phyloP scores from a whole-genome alignment of 2,113 vertebrate species.

The Dinomys branickii region DNA sequence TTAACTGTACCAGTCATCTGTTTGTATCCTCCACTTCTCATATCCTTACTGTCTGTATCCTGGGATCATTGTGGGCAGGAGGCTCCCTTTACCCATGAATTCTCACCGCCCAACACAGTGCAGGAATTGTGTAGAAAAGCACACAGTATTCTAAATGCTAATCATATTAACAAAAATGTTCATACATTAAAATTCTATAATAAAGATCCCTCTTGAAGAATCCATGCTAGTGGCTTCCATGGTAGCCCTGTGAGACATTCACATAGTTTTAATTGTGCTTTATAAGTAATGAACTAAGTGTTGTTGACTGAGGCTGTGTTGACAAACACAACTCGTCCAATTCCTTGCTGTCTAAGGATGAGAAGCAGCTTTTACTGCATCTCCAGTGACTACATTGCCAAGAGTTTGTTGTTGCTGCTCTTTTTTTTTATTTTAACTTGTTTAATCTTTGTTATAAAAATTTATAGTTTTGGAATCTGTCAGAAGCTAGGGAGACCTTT shows the following conservation, averaged over 20 bases:
- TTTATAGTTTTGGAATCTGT: background rate
- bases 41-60: background rate
- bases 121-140: background rate
- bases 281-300: background rate
- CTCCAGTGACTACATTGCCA: background rate
- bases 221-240: background rate
- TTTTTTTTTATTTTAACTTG: background rate
- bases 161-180: background rate
- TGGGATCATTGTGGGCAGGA: background rate
- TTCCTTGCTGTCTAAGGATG: background rate
- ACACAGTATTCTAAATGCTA: background rate
- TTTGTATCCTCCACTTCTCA: background rate
- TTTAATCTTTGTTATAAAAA: background rate
- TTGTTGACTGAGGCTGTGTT: background rate
- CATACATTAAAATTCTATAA: background rate
- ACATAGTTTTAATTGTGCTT: background rate
- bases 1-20: background rate
- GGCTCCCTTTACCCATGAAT: background rate
- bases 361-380: background rate
- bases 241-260: background rate
- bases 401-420: background rate
- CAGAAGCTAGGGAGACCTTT: background rate
- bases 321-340: background rate
- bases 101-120: background rate
- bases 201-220: background rate